These are phyloP conservation scores for Danio aesculapii DNA, from an alignment of 2,797 vertebrate genomes.

Conservation along the genomic window DNA sequence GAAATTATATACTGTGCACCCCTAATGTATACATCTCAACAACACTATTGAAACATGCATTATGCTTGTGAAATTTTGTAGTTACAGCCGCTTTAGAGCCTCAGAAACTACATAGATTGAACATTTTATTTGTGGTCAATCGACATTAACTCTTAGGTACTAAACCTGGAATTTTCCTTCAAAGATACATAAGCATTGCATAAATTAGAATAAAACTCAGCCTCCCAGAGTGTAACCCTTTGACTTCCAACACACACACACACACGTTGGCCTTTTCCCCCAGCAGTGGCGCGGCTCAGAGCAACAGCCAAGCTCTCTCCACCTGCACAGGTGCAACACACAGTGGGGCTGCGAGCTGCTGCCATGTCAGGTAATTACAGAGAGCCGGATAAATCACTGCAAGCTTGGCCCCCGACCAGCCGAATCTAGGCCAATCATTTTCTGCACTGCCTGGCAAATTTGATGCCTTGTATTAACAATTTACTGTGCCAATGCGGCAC, in stretches of 20 bases:
- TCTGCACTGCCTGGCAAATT: constrained; percentile 45
- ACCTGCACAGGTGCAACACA: constrained; percentile 55
- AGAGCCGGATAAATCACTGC: constrained; percentile 30
- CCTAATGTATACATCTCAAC: no score
- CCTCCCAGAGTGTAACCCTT: neutral
- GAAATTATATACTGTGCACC: no score
- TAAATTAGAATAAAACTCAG: constrained; percentile 1
- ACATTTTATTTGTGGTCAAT: no score
- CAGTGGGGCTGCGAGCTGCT: constrained; percentile 41
- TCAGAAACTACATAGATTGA: no score
- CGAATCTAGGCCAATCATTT: constrained; percentile 54
- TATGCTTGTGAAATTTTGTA: no score
- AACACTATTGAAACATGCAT: no score
- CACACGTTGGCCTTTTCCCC: neutral
- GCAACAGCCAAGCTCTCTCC: constrained; percentile 13
- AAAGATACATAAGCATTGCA: neutral
- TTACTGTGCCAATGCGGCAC: constrained; percentile 44
- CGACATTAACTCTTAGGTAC: no score
- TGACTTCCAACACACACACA: constrained; percentile 23
- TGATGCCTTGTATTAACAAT: constrained; percentile 49
- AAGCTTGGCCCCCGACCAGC: constrained; percentile 44
- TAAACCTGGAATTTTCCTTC: no score
- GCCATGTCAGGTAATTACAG: constrained; percentile 56
- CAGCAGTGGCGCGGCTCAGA: neutral
- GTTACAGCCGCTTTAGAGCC: no score